A percentile compares a stretch with the other conserved stretches of the same genome.
phyloP scores from a whole-genome alignment of 1,140 invertebrate genomes.

The Daktulosphaira vitifoliae region DNA sequence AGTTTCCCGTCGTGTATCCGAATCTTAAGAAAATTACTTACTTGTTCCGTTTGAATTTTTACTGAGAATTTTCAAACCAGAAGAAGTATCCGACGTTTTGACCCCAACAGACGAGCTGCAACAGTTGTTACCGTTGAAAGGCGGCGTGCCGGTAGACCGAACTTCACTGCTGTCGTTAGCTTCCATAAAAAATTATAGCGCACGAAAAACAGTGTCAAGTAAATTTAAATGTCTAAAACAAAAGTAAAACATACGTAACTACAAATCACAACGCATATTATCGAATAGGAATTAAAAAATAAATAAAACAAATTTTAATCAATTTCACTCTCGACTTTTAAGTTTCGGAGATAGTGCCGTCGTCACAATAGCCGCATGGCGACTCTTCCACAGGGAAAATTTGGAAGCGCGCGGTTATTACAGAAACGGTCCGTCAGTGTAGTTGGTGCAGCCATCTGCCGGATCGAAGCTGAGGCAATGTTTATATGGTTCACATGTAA shows the following conservation, averaged over 20 bases:
- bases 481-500: too few relatives aligned
- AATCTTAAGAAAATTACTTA: slow-evolving; percentile 44
- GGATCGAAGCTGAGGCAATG: too few relatives aligned
- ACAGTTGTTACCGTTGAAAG: slow-evolving; percentile 33
- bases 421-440: too few relatives aligned
- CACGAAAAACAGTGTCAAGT: not conserved
- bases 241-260: not conserved
- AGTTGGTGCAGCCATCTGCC: too few relatives aligned
- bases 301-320: not conserved
- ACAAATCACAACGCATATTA: too few relatives aligned
- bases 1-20: too few relatives aligned
- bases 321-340: not conserved
- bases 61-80: slow-evolving; percentile 45
- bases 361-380: slow-evolving; percentile 30
- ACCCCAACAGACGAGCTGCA: slow-evolving; percentile 37
- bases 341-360: not conserved
- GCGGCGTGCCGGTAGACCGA: slow-evolving; percentile 25
- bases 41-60: slow-evolving; percentile 48
- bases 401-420: too few relatives aligned
- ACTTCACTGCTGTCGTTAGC: slow-evolving; percentile 27
- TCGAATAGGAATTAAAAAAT: not conserved
- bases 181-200: slow-evolving; percentile 18
- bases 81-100: slow-evolving; percentile 39
- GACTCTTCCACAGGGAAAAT: not conserved
- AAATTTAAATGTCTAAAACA: not conserved